These are phyloP conservation scores for Drosophila navojoa DNA, from an alignment of 1,140 invertebrate species.

Conservation along the genomic window DNA sequence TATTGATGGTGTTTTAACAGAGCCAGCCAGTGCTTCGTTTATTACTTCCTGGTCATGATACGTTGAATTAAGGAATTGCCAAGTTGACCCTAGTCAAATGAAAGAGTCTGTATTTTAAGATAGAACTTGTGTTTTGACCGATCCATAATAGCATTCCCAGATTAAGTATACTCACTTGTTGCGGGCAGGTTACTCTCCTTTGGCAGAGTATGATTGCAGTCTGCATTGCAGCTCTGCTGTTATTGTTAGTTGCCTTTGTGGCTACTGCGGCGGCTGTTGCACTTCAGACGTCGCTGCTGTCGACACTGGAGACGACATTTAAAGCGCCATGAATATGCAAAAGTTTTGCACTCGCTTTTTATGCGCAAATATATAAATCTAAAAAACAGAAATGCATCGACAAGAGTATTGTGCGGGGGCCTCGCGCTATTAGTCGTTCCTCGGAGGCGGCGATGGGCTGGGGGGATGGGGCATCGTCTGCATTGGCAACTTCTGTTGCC, in stretches of 20 bases:
- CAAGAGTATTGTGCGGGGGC: conserved; percentile 47
- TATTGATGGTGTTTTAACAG: no score
- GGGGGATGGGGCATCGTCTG: conserved; percentile 17
- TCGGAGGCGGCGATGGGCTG: conserved; percentile 3
- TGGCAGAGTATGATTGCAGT: neutral
- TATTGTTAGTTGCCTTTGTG: conserved; percentile 73
- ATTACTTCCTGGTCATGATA: neutral
- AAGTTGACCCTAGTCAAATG: no score
- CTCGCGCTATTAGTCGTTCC: conserved; percentile 63
- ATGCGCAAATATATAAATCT: conserved; percentile 62
- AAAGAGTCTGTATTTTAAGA: no score
- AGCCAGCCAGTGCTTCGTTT: no score
- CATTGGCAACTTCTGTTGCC: conserved; percentile 69
- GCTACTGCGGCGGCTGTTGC: conserved; percentile 52
- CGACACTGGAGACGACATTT: conserved; percentile 74
- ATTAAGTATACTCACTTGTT: neutral
- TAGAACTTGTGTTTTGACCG: no score
- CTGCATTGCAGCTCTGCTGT: conserved; percentile 16
- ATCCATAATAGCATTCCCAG: no score
- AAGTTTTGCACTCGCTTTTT: conserved; percentile 78
- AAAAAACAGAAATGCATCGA: conserved; percentile 55
- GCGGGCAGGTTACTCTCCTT: no score
- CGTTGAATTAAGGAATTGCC: no score
- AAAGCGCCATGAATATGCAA: conserved; percentile 82
- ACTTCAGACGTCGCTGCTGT: conserved; percentile 63